Evolutionary conservation across 2,113 vertebrate genomes (phyloP), one percentile per base, ranked within the genome.

Genomic region (Misgurnus mizolepis): DNA sequence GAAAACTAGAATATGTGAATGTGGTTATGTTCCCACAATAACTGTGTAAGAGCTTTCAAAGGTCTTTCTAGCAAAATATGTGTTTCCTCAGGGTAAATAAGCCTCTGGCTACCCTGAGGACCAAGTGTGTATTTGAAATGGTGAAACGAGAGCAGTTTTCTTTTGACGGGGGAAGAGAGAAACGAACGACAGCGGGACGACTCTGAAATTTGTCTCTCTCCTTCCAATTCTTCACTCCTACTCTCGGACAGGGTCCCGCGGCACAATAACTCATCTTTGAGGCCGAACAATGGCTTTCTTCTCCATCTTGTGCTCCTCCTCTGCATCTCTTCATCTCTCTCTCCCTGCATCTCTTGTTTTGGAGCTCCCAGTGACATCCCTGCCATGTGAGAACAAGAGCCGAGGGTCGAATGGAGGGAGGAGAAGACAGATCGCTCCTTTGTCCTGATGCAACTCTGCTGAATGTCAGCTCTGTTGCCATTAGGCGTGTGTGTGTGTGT

Each of bases 281-380:
- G 55, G 67, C 22, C 53, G 76, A 82, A 86, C 87, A 85, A 88
- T 82, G 74, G 69, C 69, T 86, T 85, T 84, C 88, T 88, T 88
- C 88, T 80, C 45, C 65, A 50, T 80, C 55, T 72, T 76, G 72
- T 77, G 79, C 69, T 74, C 70, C 76, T 74, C 73, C 49, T 80
- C 45, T 72, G 55, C 69, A 73, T 85, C 82, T 80, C 82, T 84
- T 81, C 82, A 81, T 84, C 83, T 83, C 77, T 86, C 83, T 72
- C 71, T 74, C 49, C 70, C 81, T 61, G 6, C 47, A 69, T 68
- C 88, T 89, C 81, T 86, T 92, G 86, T 86, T 88, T 89, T 87
- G 86, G 88, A 88, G 91, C 89, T 88, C 88, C 87, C 90, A 91
- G 91, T 91, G 92, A 92, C 91, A 91, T 92, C 91, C 89, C 92